A percentile compares a stretch with the other conserved stretches of the same genome.
Conservation (phyloP, 2,113 vertebrate species). For the Mystacornis crossleyi region DNA sequence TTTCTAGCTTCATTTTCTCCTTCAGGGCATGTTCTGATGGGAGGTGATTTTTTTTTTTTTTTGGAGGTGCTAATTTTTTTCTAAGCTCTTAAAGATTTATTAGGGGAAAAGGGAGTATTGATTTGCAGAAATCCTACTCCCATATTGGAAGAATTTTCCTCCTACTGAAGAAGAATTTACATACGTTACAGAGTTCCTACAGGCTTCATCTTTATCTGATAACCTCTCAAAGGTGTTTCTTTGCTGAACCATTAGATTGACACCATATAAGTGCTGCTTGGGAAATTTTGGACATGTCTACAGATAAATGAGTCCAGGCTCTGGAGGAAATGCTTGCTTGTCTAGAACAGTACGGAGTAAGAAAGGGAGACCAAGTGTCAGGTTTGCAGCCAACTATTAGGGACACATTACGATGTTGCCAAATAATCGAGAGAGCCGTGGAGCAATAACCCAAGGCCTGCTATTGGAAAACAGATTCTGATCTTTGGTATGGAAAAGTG, state of each 20-base stretch:
- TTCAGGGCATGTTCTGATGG: background rate
- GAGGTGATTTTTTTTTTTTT: background rate
- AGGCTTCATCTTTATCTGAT: background rate
- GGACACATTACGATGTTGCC: background rate
- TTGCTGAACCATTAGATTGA: background rate
- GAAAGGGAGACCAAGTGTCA: background rate
- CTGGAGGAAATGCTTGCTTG: background rate
- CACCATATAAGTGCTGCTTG: background rate
- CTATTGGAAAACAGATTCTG: background rate
- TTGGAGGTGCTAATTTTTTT: background rate
- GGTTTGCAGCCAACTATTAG: background rate
- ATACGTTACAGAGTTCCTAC: background rate
- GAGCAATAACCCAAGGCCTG: background rate
- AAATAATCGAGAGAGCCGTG: background rate
- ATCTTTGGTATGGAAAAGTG: background rate
- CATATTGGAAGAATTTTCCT: background rate
- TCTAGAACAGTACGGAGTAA: background rate
- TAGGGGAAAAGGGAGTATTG: background rate
- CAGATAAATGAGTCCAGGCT: background rate
- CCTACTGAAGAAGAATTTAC: background rate
- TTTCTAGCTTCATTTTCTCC: background rate
- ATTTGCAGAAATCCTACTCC: background rate
- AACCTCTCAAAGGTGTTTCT: background rate
- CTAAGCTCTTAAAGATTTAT: background rate
- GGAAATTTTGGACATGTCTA: background rate